A percentile compares a stretch with the other conserved stretches of the same genome.
Conservation (phyloP, 2,797 vertebrate species). For the Carcharodon carcharias region DNA sequence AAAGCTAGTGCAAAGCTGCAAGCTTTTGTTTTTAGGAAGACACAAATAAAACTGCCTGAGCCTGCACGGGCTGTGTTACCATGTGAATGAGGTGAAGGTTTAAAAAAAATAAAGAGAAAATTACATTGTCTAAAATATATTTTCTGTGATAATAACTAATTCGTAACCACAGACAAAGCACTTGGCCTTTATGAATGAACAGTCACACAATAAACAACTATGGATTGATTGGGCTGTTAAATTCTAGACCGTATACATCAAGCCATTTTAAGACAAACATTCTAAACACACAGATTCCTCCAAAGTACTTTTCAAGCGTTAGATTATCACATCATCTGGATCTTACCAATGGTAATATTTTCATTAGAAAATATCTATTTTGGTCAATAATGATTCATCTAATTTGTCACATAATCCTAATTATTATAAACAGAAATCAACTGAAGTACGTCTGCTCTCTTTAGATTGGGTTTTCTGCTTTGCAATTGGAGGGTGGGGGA, state of each 20-base stretch:
- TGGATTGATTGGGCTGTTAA: not conserved
- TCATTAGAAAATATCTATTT: not conserved
- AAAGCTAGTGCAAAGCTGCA: not conserved
- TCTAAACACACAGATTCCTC: not conserved
- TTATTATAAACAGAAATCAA: not conserved
- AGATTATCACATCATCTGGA: not conserved
- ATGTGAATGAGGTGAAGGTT: not conserved
- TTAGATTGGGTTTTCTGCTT: not conserved
- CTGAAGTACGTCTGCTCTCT: not conserved
- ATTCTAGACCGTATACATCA: not conserved
- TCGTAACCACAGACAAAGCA: not conserved
- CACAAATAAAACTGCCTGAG: not conserved
- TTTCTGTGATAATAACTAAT: not conserved
- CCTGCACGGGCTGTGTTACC: not conserved
- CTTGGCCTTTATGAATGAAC: not conserved
- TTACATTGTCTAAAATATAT: not conserved
- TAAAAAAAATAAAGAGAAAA: not conserved
- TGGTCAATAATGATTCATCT: not conserved
- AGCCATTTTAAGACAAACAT: not conserved
- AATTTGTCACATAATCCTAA: not conserved
- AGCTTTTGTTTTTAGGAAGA: not conserved
- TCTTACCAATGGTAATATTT: not conserved
- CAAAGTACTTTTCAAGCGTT: not conserved
- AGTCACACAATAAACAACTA: not conserved
- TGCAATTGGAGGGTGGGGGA: not conserved